phyloP scores from a whole-genome alignment of 2,888 invertebrate species.

The Meteorus colon region DNA sequence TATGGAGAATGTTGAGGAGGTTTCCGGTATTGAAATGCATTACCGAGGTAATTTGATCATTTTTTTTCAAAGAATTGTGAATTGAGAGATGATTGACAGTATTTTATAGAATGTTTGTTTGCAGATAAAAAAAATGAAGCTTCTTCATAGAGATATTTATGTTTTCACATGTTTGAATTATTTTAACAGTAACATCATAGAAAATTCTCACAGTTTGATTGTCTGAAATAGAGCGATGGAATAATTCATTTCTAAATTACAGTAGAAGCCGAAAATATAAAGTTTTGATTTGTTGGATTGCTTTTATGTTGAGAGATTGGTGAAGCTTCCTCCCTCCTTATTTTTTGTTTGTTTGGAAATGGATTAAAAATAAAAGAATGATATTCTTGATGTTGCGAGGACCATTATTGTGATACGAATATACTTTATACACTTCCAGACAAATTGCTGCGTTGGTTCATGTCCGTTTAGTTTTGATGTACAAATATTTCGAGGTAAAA shows the following conservation, averaged over 20 bases:
- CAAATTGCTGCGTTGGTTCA: slow-evolving; percentile 27
- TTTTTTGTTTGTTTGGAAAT: not conserved
- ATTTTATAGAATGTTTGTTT: too few relatives aligned
- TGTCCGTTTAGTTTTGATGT: slow-evolving; percentile 35
- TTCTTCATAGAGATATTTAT: too few relatives aligned
- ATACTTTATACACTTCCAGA: slow-evolving; percentile 37
- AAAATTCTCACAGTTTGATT: not conserved
- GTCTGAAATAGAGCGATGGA: not conserved
- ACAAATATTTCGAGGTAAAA: slow-evolving; percentile 24
- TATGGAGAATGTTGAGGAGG: not conserved
- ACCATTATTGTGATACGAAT: not conserved
- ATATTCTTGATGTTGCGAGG: slow-evolving; percentile 12
- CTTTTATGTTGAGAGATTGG: not conserved
- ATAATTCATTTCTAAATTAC: not conserved
- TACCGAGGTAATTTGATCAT: too few relatives aligned
- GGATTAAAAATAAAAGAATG: slow-evolving; percentile 21
- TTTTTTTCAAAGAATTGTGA: too few relatives aligned
- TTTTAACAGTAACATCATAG: too few relatives aligned
- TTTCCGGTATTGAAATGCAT: too few relatives aligned
- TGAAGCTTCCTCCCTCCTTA: not conserved
- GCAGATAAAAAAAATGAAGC: too few relatives aligned
- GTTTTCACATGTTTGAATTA: too few relatives aligned
- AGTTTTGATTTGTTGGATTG: slow-evolving; percentile 15
- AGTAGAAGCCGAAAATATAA: not conserved
- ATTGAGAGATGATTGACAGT: too few relatives aligned